phyloP scores from a whole-genome alignment of 2,113 vertebrate species.

The Procavia capensis region DNA sequence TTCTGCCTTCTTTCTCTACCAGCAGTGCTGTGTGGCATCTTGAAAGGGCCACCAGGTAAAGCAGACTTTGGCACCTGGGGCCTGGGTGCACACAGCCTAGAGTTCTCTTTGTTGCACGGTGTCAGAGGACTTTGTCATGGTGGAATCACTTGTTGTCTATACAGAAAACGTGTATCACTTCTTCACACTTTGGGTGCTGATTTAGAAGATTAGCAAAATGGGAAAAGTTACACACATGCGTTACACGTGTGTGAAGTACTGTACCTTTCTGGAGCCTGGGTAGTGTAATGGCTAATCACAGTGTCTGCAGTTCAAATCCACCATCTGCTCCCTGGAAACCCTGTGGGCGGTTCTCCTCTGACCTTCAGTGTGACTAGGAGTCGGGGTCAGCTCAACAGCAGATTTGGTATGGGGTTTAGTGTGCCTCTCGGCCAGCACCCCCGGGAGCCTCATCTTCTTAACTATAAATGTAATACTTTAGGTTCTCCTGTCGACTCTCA shows the following conservation, averaged over 20 bases:
- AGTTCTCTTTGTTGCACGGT: not conserved
- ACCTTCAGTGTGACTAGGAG: no score
- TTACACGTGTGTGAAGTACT: not conserved
- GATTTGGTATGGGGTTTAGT: no score
- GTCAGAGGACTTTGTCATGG: not conserved
- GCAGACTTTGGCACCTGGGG: not conserved
- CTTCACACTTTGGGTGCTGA: not conserved
- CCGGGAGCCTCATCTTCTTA: not conserved
- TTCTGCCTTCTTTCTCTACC: not conserved
- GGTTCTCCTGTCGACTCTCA: constrained; percentile 87
- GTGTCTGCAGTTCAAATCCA: no score
- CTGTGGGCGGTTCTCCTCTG: no score
- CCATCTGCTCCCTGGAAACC: no score
- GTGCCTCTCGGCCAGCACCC: not conserved
- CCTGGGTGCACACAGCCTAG: not conserved
- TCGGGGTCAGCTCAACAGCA: no score
- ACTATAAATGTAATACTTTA: not conserved
- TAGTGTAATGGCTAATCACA: no score
- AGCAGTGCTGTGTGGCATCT: not conserved
- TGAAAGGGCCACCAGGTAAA: not conserved
- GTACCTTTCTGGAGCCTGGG: not conserved
- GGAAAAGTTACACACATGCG: fast-evolving
- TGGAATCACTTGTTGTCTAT: not conserved
- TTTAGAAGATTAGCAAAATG: not conserved
- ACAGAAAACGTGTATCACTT: not conserved